Base-by-base conservation (phyloP, 2,888 invertebrate genomes). In the Bibio marci region DNA sequence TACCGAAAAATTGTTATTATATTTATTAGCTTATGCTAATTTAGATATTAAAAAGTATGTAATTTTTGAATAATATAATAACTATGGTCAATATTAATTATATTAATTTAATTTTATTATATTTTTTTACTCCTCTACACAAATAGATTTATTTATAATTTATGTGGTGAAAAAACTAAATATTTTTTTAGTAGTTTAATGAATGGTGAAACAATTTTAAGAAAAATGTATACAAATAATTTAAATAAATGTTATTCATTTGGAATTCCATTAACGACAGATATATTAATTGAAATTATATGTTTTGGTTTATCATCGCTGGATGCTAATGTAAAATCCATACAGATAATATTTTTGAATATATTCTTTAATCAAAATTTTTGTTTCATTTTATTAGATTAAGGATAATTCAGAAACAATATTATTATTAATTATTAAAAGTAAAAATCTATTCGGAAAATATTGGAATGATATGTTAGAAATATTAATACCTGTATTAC, bases 251-350 rank as follows among this genome's bases (percentile, higher is more conserved):
- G 50, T 12, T 41, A 55, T 8, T 42, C 43, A 8, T 38, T 62
- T 1, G 62, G 62, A 0, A 25, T 62, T 25, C 62, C 61, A 3
- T 34, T 61, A 25, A 55, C 48, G 25, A 30, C 46, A 0, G 40
- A 47, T n/a, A 39, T 62, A 11, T 28, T 62, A 26, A 45, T 49
- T 1, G 51, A 55, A 41, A 40, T 62, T 4, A 44, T 56, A 7
- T 45, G 47, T 34, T 45, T 44, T 27, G 50, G 52, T 2, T 49
- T 43, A 41, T 46, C 39, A 31, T 40, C 42, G 27, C 10, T 36
- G 1, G 43, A 49, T 11, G 12, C 39, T 1, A 12, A 25, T 12
- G 35, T 35, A 35, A 14, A 7, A 22, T n/a, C n/a, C n/a, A n/a
- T n/a, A n/a, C n/a, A n/a, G n/a, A n/a, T n/a, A 10, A 18, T 7